Base-by-base conservation (phyloP, 2,797 vertebrate genomes). In the Psittacula echo region DNA sequence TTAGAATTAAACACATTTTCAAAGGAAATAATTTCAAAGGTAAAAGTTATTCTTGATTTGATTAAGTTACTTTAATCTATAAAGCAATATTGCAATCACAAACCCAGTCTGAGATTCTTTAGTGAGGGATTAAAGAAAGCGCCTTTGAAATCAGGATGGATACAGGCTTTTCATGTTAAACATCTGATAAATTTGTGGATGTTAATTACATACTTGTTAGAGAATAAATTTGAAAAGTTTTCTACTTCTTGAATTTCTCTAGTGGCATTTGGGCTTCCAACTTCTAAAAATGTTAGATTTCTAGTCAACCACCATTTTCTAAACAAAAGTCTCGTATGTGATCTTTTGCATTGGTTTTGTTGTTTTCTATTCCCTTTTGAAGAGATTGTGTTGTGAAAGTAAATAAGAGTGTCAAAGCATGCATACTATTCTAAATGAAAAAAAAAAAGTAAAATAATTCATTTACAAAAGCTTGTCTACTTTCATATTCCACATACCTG, bases 11-110 rank as follows among this genome's bases (percentile, higher is more conserved):
- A 81, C 5, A 50, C 24, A 9, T 61, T 90, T 92, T 86, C 58
- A 93, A 90, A 87, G 12, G 22, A 93, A 92, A 48, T 75, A 19
- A 2, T 87, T 93, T 78, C 30, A 87, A 88, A 90, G 21, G 20
- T 51, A 78, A 61, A 77, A 89, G 14, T 56, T 44, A 44, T 16
- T 78, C 11, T 71, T 74, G 53, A 54, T 74, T 74, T 86, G 34
- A 72, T 77, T 83, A 71, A 61, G 10, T 19, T 62, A 39, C 47
- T 81, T 84, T 50, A 77, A 84, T 64, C 42, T 81, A 34, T 72
- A 94, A 94, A 89, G 29, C 3, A 72, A 77, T 54, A n/a, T 12
- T 89, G 13, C 27, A 87, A 75, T 68, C 48, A 82, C 34, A 94
- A 89, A 80, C 4, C 24, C 26, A 54, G 56, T 83, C 70, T 74